Percentiles rank a stretch among this genome's conserved stretches.
Evolutionary conservation across 2,888 invertebrate genomes (phyloP).

Genomic region (Lasiommata megera): DNA sequence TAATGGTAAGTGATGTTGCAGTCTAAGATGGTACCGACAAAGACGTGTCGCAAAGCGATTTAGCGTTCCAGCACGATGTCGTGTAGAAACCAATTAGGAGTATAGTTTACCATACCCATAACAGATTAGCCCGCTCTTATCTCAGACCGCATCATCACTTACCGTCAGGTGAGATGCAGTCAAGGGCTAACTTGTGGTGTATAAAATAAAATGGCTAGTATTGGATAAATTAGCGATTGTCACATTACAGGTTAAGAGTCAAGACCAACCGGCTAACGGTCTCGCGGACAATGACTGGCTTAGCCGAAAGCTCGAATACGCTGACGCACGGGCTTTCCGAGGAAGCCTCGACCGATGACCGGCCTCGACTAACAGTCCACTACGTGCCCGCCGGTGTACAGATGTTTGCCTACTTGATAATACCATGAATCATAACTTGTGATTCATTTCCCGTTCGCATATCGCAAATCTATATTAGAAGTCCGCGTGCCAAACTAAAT

Average conservation of each 20-base stretch:
- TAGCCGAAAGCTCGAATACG: conserved; percentile 48
- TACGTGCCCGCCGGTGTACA: conserved; percentile 51
- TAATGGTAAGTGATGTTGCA: too few relatives aligned
- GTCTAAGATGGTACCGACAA: too few relatives aligned
- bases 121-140: too few relatives aligned
- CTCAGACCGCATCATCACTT: too few relatives aligned
- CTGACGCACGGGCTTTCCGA: conserved; percentile 66
- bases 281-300: conserved; percentile 67
- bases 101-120: too few relatives aligned
- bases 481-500: conserved; percentile 32
- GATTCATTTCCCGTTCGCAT: conserved; percentile 64
- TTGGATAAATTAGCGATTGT: conserved; percentile 6
- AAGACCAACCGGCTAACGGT: conserved; percentile 56
- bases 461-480: conserved; percentile 49
- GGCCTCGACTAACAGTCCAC: conserved; percentile 45
- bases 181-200: too few relatives aligned
- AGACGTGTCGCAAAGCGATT: too few relatives aligned
- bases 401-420: conserved; percentile 57
- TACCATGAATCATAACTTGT: conserved; percentile 58
- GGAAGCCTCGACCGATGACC: conserved; percentile 46
- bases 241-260: conserved; percentile 10
- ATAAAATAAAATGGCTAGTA: too few relatives aligned
- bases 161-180: too few relatives aligned
- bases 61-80: too few relatives aligned
- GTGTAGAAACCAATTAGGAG: too few relatives aligned